Base-by-base conservation (phyloP, 2,113 vertebrate species). In the Dipodomys merriami region DNA sequence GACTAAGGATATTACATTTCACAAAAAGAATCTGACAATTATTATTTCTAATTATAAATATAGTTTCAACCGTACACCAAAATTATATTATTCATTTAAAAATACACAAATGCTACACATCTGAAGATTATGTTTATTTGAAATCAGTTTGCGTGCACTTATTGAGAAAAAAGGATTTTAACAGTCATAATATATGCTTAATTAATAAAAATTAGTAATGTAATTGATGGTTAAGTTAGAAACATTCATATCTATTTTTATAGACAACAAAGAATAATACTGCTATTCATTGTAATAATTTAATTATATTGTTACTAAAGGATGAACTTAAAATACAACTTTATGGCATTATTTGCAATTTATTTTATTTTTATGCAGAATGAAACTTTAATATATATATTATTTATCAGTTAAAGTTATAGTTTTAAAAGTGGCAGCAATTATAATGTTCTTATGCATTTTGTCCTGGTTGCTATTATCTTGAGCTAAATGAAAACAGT, bases 11-110 rank as follows among this genome's bases (percentile, higher is more conserved):
- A 60, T 22, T 78, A 77, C 7, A 85, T n/a, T 74, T 94, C 33
- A 82, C 18, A 18, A 91, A 7, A 95, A 85, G 5, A 94, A 12
- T 15, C 23, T 72, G 53, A 30, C 94, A 18, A 83, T 72, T 39
- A 64, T 91, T 15, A 93, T 44, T 86, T 65, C 4, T 68, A 86
- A 64, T 84, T 82, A 91, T 22, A 88, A 90, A 69, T 29, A 85
- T 68, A 73, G 33, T 53, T 39, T 88, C 64, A 86, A 88, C 3
- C 5, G 76, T 83, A 74, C 91, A 77, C 1, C 5, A 73, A 86
- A 35, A 65, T 53, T 68, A 39, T 25, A 64, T 23, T 85, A 44
- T 60, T 49, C 33, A 62, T 79, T 64, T 39, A 46, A 25, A 87
- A 86, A 94, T 49, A 79, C 1, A 79, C 1, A 44, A 64, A 71